Evolutionary conservation across 2,113 vertebrate species (phyloP).

Genomic region (Aphyosemion australe): DNA sequence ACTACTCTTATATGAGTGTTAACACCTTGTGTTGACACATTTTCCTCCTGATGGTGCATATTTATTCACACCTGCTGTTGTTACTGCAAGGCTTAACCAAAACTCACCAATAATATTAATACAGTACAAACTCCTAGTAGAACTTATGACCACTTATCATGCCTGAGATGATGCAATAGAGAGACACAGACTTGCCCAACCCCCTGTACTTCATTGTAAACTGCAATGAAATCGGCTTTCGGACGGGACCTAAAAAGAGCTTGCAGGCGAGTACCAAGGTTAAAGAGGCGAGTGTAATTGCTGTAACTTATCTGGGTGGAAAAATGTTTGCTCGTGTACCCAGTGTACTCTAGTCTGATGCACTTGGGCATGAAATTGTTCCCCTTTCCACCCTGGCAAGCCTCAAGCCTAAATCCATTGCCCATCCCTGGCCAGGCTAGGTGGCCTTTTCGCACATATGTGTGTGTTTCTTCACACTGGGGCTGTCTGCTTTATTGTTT

Average conservation of each 20-base stretch:
- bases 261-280: constrained; percentile 52
- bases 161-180: constrained; percentile 60
- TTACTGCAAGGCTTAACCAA: constrained; percentile 9
- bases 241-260: constrained; percentile 47
- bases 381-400: constrained; percentile 62
- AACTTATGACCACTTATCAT: constrained; percentile 10
- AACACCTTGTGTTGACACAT: constrained; percentile 38
- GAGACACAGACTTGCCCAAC: constrained; percentile 45
- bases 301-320: constrained; percentile 73
- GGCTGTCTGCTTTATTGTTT: constrained; percentile 38
- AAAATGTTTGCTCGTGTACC: constrained; percentile 70
- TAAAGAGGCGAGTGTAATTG: constrained; percentile 76
- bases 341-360: constrained; percentile 64
- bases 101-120: not conserved
- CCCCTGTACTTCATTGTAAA: constrained; percentile 17
- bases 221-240: not conserved
- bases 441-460: constrained; percentile 27
- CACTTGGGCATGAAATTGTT: constrained; percentile 73
- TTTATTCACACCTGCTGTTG: constrained; percentile 35
- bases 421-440: constrained; percentile 34
- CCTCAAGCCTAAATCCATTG: constrained; percentile 42
- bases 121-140: not conserved
- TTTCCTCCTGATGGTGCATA: constrained; percentile 10
- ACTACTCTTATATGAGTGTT: constrained; percentile 18
- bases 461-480: constrained; percentile 11